A percentile compares a stretch with the other conserved stretches of the same genome.
These are phyloP conservation scores for Emydocephalus ijimae DNA, from an alignment of 2,113 vertebrate genomes.

Conservation along the genomic window DNA sequence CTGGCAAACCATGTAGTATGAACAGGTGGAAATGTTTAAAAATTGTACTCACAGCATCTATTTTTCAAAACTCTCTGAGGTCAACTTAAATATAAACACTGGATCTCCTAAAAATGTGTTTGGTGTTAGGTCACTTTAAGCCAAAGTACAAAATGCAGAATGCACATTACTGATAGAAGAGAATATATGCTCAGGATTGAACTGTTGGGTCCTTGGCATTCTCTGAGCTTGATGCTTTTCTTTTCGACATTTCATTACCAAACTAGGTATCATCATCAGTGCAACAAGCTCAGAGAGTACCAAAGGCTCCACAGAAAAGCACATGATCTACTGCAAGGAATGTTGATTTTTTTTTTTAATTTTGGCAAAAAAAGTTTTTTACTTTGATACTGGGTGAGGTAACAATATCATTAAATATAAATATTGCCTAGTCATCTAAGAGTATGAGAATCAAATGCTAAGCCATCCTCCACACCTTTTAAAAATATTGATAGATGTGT, in stretches of 20 bases:
- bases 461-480: not conserved
- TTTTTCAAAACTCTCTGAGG: not conserved
- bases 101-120: not conserved
- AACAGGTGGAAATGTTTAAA: slow-evolving; percentile 2
- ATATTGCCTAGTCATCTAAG: not conserved
- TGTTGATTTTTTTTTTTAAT: not conserved
- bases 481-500: not conserved
- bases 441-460: not conserved
- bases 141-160: not conserved
- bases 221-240: not conserved
- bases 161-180: not conserved
- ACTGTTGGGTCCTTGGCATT: not conserved
- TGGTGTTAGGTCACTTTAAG: not conserved
- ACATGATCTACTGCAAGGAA: not conserved
- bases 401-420: not conserved
- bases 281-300: not conserved
- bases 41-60: not conserved
- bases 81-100: not conserved
- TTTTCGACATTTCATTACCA: not conserved
- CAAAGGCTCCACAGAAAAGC: not conserved
- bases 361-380: not conserved
- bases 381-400: not conserved
- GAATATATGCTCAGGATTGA: not conserved
- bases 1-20: slow-evolving; percentile 3
- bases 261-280: not conserved